Percentiles rank a stretch among this genome's conserved stretches.
phyloP scores from a whole-genome alignment of 2,888 invertebrate species.

The Stegophylla sp. region DNA sequence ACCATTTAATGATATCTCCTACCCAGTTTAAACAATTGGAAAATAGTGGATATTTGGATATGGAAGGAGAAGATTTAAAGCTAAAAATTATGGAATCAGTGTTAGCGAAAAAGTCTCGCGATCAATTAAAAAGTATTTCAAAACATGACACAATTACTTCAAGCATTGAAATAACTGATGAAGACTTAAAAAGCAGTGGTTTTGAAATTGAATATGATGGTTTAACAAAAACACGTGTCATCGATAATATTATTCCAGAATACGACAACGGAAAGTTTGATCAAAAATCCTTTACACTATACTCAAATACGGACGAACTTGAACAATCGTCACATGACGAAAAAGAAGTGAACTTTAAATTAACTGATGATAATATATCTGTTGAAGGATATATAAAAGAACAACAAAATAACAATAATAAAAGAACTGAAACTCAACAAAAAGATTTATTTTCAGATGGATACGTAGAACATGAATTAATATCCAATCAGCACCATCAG shows the following conservation, averaged over 20 bases:
- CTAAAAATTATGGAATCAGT: conserved; percentile 67
- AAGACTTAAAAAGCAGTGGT: conserved; percentile 76
- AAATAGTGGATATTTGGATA: conserved; percentile 66
- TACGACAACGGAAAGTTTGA: not conserved
- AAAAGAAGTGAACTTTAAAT: conserved; percentile 16
- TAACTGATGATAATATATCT: not conserved
- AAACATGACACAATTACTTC: conserved; percentile 68
- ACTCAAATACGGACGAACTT: not conserved
- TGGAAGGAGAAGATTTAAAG: conserved; percentile 61
- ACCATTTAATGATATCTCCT: conserved; percentile 61
- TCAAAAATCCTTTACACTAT: not conserved
- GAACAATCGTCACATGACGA: conserved; percentile 17
- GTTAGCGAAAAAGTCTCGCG: conserved; percentile 66
- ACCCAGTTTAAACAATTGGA: conserved; percentile 66
- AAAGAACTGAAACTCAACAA: conserved; percentile 23
- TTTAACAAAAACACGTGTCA: conserved; percentile 18
- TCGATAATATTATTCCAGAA: conserved; percentile 36
- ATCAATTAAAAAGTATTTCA: conserved; percentile 65
- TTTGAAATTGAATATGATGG: conserved; percentile 69
- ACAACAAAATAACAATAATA: conserved; percentile 29
- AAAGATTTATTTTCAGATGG: conserved; percentile 14
- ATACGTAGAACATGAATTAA: conserved; percentile 2
- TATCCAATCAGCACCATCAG: conserved; percentile 47
- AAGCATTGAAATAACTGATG: conserved; percentile 70
- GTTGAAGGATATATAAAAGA: conserved; percentile 34